Evolutionary conservation across 2,797 vertebrate genomes (phyloP), one percentile per base, ranked within the genome.

Genomic region (Mus spretus): DNA sequence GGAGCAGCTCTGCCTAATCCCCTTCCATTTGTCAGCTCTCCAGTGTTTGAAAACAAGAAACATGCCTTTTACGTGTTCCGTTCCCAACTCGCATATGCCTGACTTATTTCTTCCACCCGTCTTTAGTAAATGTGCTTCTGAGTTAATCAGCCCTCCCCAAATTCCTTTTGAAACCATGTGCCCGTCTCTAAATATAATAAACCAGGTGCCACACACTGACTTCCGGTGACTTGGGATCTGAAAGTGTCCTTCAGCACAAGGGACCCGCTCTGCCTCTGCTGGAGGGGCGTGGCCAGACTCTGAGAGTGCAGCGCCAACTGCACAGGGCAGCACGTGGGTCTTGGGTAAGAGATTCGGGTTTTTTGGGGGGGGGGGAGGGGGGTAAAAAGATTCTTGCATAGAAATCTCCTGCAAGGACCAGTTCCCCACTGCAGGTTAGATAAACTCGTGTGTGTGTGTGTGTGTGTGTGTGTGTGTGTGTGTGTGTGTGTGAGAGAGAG

Each of bases 1-100:
- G 61, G 59, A 70, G 59, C 13, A 13, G 28, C 40, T 20, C 50
- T 31, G 17, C 50, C 87, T 47, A 67, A 83, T 63, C 93, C 75
- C 50, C 85, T 88, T 65, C 44, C 96, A 31, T 50, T 37, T 91
- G 96, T 91, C 93, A 95, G 95, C 75, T 77, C 37, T 93, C 86
- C 65, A 87, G 87, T 91, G 91, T 97, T 94, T 95, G 94, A 94
- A 97, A 97, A 96, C 93, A 97, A 87, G 89, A 6, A 53, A 44
- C 28, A 85, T 2, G 84, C 22, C 87, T 96, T 95, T 94, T 61
- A 55, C 83, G 44, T 72, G 53, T 78, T 84, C 79, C 85, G 72
- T 83, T 91, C 47, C 94, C 44, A 63, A 96, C 57, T 47, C 83
- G 67, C 95, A 86, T 72, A 77, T 57, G 96, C 94, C 91, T 95